phyloP scores from a whole-genome alignment of 35 echinoderm and acorn worm genomes.

The Nesometra sesokonis region DNA sequence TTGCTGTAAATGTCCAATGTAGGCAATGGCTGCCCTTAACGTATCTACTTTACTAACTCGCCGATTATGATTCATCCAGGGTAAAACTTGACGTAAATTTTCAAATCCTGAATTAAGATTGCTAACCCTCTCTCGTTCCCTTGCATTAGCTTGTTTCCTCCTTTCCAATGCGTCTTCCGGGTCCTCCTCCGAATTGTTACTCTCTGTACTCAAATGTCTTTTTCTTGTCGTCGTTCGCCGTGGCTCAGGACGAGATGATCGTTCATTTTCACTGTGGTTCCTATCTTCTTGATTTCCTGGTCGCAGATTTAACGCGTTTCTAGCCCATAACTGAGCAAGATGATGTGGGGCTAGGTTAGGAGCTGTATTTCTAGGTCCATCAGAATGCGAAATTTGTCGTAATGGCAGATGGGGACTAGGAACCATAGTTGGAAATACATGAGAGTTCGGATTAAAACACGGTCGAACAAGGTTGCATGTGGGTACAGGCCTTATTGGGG shows the following conservation, averaged over 20 bases:
- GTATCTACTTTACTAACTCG: slow-evolving; percentile 11
- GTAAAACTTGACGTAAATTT: slow-evolving; percentile 17
- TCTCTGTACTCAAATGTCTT: background rate
- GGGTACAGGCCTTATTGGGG: background rate
- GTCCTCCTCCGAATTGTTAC: background rate
- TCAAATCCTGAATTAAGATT: slow-evolving; percentile 19
- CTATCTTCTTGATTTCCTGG: background rate
- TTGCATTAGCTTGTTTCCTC: background rate
- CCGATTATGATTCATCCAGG: slow-evolving; percentile 11
- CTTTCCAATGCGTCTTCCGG: background rate
- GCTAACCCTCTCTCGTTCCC: slow-evolving; percentile 15
- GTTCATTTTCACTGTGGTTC: background rate
- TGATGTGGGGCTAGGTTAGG: background rate
- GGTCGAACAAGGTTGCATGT: background rate
- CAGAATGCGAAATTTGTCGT: background rate
- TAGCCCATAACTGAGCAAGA: background rate
- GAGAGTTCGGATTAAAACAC: background rate
- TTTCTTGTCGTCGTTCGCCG: background rate
- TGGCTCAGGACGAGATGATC: background rate
- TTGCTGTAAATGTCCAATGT: slow-evolving; percentile 21
- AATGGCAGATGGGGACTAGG: background rate
- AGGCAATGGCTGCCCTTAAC: slow-evolving; percentile 8
- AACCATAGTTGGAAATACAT: background rate
- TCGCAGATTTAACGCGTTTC: background rate
- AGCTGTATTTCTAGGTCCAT: background rate